phyloP scores from a whole-genome alignment of 2,113 vertebrate species.

The Neoarius graeffei region DNA sequence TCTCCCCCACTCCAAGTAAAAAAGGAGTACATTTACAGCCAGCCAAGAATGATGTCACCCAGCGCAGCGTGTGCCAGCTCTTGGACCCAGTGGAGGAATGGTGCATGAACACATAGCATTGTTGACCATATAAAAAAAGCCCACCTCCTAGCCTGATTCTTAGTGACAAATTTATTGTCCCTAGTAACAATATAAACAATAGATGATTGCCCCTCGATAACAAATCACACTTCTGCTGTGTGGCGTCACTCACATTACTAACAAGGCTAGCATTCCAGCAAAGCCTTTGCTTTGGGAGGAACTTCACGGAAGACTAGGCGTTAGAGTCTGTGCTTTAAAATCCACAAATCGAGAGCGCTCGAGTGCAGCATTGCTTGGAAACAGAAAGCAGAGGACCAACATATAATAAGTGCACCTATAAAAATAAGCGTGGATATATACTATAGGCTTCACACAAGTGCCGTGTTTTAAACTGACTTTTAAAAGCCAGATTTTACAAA shows the following conservation, averaged over 20 bases:
- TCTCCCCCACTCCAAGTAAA: slow-evolving; percentile 70
- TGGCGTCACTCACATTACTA: slow-evolving; percentile 42
- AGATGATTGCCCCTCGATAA: slow-evolving; percentile 76
- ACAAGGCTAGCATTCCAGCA: slow-evolving; percentile 32
- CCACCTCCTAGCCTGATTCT: slow-evolving; percentile 81
- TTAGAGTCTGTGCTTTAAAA: slow-evolving; percentile 8
- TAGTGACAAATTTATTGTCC: slow-evolving; percentile 83
- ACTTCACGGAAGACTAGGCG: slow-evolving; percentile 51
- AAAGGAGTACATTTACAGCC: slow-evolving; percentile 75
- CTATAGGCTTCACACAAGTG: neutral
- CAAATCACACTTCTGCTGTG: slow-evolving; percentile 72
- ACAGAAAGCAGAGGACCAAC: neutral
- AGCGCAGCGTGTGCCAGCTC: slow-evolving; percentile 77
- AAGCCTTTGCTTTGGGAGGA: slow-evolving; percentile 19
- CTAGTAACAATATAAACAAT: slow-evolving; percentile 91
- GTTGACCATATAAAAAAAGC: slow-evolving; percentile 89
- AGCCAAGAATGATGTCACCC: slow-evolving; percentile 95
- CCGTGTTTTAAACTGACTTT: neutral
- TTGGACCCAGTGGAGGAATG: slow-evolving; percentile 79
- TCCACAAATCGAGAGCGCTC: neutral
- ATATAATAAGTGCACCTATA: slow-evolving; percentile 1
- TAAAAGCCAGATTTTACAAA: neutral
- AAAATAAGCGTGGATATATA: neutral
- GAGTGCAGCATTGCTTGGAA: neutral
- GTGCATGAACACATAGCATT: slow-evolving; percentile 88